A percentile compares a stretch with the other conserved stretches of the same genome.
Evolutionary conservation across 2,113 vertebrate species (phyloP).

Genomic region (Mustelus asterias): DNA sequence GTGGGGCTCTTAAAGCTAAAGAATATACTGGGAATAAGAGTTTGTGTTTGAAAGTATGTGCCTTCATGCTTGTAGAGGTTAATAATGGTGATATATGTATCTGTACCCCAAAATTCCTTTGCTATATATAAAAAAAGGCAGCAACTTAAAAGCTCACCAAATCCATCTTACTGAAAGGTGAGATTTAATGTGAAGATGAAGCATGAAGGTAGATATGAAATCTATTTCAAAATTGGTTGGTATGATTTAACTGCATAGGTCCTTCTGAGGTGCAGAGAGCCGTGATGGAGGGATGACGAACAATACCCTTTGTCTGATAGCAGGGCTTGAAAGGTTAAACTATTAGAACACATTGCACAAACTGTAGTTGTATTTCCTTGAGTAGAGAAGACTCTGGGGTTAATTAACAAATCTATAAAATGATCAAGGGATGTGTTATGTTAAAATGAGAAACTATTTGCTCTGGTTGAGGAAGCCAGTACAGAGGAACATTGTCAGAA

Average conservation of each 20-base stretch:
- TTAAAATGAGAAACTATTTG: not conserved
- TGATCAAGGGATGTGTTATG: not conserved
- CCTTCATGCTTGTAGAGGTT: not conserved
- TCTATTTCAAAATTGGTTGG: not conserved
- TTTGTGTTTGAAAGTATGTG: not conserved
- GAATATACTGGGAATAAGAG: not conserved
- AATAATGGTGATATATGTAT: not conserved
- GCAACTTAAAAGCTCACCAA: not conserved
- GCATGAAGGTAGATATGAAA: not conserved
- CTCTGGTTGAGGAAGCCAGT: not conserved
- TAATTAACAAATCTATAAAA: not conserved
- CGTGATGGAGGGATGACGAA: not conserved
- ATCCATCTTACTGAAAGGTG: not conserved
- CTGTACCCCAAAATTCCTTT: not conserved
- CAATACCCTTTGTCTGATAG: not conserved
- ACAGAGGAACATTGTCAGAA: not conserved
- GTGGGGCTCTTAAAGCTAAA: not conserved
- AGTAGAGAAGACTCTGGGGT: not conserved
- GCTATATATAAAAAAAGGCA: too few species aligned
- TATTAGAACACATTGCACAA: not conserved
- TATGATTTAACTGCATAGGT: not conserved
- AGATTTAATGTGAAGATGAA: not conserved
- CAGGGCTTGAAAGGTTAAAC: not conserved
- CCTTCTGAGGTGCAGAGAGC: not conserved
- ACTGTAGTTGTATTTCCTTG: not conserved